These are phyloP conservation scores for Cyaniris semiargus DNA, from an alignment of 2,888 invertebrate species.

Conservation along the genomic window DNA sequence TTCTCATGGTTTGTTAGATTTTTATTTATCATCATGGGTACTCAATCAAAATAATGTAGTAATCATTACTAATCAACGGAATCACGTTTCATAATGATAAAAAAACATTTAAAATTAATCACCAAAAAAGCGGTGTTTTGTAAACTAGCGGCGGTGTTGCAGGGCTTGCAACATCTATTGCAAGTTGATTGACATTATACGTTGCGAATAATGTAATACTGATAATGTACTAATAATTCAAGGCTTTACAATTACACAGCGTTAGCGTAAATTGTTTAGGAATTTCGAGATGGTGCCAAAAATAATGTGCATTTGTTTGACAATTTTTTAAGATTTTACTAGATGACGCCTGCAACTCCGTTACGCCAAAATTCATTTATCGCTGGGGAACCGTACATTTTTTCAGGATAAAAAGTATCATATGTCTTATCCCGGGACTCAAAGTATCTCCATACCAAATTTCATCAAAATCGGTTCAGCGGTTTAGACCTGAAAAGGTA, in stretches of 20 bases:
- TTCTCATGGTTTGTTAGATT: background rate
- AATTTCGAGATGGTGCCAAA: background rate
- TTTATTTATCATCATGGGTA: background rate
- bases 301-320: background rate
- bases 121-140: slow-evolving; percentile 21
- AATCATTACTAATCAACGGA: slow-evolving; percentile 17
- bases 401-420: too few species aligned
- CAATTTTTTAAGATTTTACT: background rate
- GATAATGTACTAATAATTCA: slow-evolving; percentile 22
- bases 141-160: slow-evolving; percentile 15
- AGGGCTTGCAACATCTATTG: slow-evolving; percentile 16
- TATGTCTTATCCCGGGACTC: too few species aligned
- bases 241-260: background rate
- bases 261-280: background rate
- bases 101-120: slow-evolving; percentile 14
- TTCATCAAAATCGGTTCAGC: too few species aligned
- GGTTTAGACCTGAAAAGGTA: too few species aligned
- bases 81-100: slow-evolving; percentile 5
- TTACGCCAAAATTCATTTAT: too few species aligned
- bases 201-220: slow-evolving; percentile 15
- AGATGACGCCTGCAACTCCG: too few species aligned
- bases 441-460: too few species aligned
- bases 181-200: slow-evolving; percentile 18
- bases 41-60: background rate
- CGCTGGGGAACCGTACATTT: too few species aligned